These are phyloP conservation scores for Phyllostomus discolor DNA, from an alignment of 2,113 vertebrate genomes.

Conservation along the genomic window DNA sequence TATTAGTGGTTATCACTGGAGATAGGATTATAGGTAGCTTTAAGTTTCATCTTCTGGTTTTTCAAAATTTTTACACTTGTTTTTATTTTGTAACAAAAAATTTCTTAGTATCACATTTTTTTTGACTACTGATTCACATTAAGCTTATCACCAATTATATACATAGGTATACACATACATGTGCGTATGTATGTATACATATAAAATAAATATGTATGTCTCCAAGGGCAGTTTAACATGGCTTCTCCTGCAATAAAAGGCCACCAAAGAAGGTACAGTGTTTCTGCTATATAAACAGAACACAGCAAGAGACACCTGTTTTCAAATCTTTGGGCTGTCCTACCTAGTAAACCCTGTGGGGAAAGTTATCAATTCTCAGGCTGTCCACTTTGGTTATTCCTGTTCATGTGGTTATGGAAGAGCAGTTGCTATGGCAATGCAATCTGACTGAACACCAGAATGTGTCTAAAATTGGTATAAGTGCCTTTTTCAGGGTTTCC, in stretches of 20 bases:
- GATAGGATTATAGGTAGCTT: neutral
- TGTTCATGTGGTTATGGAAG: constrained; percentile 42
- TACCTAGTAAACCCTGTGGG: neutral
- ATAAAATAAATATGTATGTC: neutral
- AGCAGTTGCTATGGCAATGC: constrained; percentile 60
- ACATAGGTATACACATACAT: neutral
- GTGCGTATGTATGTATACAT: too few relatives aligned
- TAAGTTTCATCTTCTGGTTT: neutral
- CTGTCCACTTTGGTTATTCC: constrained; percentile 20
- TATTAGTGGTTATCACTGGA: neutral
- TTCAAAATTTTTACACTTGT: neutral
- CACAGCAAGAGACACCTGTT: neutral
- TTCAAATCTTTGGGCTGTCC: neutral
- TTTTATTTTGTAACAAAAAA: constrained; percentile 30
- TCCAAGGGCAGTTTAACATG: neutral
- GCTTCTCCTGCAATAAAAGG: neutral
- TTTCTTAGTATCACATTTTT: neutral
- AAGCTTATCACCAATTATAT: neutral
- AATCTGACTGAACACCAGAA: constrained; percentile 51
- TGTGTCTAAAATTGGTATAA: constrained; percentile 53
- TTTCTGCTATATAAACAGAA: neutral
- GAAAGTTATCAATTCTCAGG: constrained; percentile 23
- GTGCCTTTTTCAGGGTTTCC: constrained; percentile 54
- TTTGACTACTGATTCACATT: neutral
- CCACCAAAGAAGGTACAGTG: neutral